Base-by-base conservation (phyloP, 2,888 invertebrate species). In the Andrena marginata region DNA sequence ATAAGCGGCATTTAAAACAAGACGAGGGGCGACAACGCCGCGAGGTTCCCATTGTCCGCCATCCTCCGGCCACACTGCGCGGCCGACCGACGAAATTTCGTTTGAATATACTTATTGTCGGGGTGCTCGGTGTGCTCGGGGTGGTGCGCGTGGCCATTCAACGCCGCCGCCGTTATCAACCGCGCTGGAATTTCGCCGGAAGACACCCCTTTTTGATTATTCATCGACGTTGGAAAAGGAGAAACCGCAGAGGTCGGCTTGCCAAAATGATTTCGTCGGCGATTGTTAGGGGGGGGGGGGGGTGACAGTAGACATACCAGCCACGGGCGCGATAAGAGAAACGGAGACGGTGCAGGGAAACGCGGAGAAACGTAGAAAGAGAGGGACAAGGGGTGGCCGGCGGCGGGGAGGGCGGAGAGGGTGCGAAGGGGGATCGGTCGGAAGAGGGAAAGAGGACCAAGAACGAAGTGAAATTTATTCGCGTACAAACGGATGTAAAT, bases 401-500 rank as follows among this genome's bases (percentile, higher is more conserved):
- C 51, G 49, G 68, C 23, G 68, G 35, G 31, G 42, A 26, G 26
- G 26, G 68, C 29, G 31, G 42, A 26, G 31, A 20, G 6, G 67
- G 29, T 33, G 10, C 62, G 71, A 42, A 35, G n/a, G 68, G n/a
- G 29, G 67, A 33, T 13, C n/a, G 23, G 42, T 42, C 16, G 49
- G 62, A 23, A 63, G 49, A 51, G 75, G 80, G 80, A 62, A 81
- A 65, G 77, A 80, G 84, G 83, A 77, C 86, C 88, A 91, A 90
- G 90, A 92, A 92, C 87, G 89, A 91, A 91, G 89, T 90, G 90
- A 92, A 92, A 92, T 92, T 92, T 91, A 92, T 92, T 91, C 92
- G 89, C 91, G 90, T 90, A 91, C 92, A 92, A 93, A 93, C 92
- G 93, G 93, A 93, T 93, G 93, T 92, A 93, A 93, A 93, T 93